Conservation (phyloP, 1,140 invertebrate genomes). For the Micrasema longulum region DNA sequence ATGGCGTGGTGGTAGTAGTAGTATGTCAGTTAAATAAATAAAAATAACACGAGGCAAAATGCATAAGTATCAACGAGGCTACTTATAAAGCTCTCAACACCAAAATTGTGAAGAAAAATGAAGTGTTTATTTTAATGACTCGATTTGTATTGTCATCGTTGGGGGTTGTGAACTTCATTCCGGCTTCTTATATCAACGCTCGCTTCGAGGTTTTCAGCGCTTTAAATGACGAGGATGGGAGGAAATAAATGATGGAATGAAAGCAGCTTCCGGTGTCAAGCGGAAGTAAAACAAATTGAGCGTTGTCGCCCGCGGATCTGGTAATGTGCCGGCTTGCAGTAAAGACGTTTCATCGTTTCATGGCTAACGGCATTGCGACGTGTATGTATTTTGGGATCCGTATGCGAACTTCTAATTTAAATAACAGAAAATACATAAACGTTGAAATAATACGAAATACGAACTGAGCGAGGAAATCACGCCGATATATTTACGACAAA, state of each 20-base stretch:
- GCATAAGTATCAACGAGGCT: too few species aligned
- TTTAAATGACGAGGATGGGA: slow-evolving; percentile 9
- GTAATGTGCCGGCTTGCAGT: neutral
- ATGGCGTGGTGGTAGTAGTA: too few species aligned
- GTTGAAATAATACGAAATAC: neutral
- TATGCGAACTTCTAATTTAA: neutral
- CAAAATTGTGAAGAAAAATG: too few species aligned
- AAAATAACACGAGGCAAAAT: too few species aligned
- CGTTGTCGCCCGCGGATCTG: neutral
- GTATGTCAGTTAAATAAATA: too few species aligned
- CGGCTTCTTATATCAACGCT: slow-evolving; percentile 9
- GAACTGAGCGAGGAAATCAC: neutral
- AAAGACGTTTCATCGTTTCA: neutral
- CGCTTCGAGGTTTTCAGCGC: neutral
- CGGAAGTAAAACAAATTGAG: slow-evolving; percentile 25
- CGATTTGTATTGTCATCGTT: too few species aligned
- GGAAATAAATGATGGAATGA: slow-evolving; percentile 26
- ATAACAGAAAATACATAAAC: neutral
- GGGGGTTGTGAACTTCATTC: too few species aligned
- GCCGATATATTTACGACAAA: neutral
- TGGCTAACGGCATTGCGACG: neutral
- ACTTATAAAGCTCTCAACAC: too few species aligned
- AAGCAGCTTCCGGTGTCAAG: slow-evolving; percentile 14
- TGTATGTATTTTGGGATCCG: too few species aligned
- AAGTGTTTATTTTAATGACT: too few species aligned